Evolutionary conservation across 2,888 invertebrate genomes (phyloP).

Genomic region (Eudemis profundana): DNA sequence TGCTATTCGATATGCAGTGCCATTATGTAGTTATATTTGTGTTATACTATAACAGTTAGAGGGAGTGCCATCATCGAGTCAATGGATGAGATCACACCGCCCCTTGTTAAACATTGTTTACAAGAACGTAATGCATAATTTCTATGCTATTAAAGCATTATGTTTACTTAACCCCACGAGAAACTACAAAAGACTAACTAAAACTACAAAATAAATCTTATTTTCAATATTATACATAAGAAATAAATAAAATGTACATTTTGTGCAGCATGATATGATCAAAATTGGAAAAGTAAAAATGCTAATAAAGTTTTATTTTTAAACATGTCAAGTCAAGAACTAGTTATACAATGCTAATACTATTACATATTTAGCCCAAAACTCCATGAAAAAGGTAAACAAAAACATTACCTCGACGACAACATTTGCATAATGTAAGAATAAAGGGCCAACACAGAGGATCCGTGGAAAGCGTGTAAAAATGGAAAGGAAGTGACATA

Average conservation of each 20-base stretch:
- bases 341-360: conserved; percentile 22
- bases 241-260: too few species aligned
- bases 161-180: too few species aligned
- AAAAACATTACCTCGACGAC: conserved; percentile 27
- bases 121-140: neutral
- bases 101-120: conserved; percentile 7
- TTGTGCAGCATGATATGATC: too few species aligned
- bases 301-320: too few species aligned
- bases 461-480: conserved; percentile 38
- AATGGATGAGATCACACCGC: conserved; percentile 31
- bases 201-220: neutral
- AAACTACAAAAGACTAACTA: too few species aligned
- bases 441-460: conserved; percentile 27
- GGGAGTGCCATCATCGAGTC: conserved; percentile 27
- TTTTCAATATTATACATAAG: neutral
- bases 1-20: neutral
- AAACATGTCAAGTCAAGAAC: neutral
- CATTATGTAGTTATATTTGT: neutral
- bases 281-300: too few species aligned
- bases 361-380: neutral
- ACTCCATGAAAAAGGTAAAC: conserved; percentile 9
- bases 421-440: conserved; percentile 27
- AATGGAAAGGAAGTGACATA: conserved; percentile 28
- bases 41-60: conserved; percentile 4
- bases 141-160: too few species aligned